Evolutionary conservation across 2,113 vertebrate species (phyloP).

Genomic region (Boleophthalmus pectinirostris): DNA sequence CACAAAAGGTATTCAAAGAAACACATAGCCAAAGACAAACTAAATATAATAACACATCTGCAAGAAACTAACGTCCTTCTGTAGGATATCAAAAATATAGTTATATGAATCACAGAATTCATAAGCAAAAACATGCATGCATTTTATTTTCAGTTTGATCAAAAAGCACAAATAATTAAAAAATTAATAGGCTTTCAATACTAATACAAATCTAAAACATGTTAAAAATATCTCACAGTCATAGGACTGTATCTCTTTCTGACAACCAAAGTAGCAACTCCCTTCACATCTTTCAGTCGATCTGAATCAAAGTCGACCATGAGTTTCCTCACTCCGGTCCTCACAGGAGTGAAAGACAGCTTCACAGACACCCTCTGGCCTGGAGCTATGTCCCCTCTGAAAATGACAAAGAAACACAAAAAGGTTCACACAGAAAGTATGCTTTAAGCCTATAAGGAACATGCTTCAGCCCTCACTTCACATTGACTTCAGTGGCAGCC

Average conservation of each 20-base stretch:
- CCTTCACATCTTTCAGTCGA: constrained; percentile 76
- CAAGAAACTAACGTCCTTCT: not conserved
- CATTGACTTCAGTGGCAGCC: constrained; percentile 53
- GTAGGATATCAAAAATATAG: not conserved
- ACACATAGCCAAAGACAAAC: too few relatives aligned
- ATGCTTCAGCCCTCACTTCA: constrained; percentile 63
- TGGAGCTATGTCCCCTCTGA: constrained; percentile 64
- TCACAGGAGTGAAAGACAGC: constrained; percentile 67
- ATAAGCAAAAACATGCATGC: not conserved
- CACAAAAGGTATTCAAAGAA: not conserved
- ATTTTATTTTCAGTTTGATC: not conserved
- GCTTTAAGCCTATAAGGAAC: not conserved
- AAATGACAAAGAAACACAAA: not conserved
- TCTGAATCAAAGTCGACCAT: constrained; percentile 81
- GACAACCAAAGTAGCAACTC: constrained; percentile 70
- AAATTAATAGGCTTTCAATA: not conserved
- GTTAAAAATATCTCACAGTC: not conserved
- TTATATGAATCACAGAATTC: not conserved
- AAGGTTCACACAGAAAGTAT: not conserved
- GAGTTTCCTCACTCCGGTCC: constrained; percentile 71
- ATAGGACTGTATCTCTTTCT: constrained; percentile 6
- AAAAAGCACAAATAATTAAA: not conserved
- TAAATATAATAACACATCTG: not conserved
- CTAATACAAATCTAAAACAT: not conserved
- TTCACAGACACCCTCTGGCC: constrained; percentile 68